phyloP scores from a whole-genome alignment of 2,797 vertebrate species.

The Etheostoma nigrum region DNA sequence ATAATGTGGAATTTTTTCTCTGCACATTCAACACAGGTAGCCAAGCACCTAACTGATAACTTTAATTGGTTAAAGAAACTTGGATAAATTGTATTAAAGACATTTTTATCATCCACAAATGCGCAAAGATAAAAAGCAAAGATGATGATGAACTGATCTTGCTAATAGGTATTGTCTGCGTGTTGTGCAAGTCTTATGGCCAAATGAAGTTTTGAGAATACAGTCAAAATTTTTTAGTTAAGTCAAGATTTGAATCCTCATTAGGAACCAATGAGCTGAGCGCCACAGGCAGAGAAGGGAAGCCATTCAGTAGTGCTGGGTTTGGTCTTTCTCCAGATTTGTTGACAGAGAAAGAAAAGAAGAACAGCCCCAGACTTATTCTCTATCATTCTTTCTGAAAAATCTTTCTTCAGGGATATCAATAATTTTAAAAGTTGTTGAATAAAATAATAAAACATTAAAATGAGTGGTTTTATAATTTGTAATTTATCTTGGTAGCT shows the following conservation, averaged over 20 bases:
- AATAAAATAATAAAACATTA: not conserved
- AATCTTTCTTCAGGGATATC: not conserved
- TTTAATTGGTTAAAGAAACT: not conserved
- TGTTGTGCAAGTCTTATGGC: not conserved
- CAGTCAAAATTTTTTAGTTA: not conserved
- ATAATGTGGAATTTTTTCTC: not conserved
- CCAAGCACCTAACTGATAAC: not conserved
- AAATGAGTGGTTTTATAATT: not conserved
- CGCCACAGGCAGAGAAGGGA: not conserved
- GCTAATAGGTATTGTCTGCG: not conserved
- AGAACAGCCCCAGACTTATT: not conserved
- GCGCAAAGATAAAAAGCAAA: not conserved
- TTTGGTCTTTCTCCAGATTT: not conserved
- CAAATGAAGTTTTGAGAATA: not conserved
- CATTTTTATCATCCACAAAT: not conserved
- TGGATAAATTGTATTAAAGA: too few species aligned
- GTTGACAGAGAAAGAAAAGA: not conserved
- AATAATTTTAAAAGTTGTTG: not conserved
- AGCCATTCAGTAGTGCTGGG: not conserved
- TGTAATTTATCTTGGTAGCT: not conserved
- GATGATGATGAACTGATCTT: not conserved
- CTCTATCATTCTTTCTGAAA: not conserved
- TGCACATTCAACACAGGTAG: not conserved
- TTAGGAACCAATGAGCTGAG: not conserved
- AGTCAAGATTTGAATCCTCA: not conserved